Evolutionary conservation across 2,888 invertebrate species (phyloP).

Genomic region (Epicampocera succincta): DNA sequence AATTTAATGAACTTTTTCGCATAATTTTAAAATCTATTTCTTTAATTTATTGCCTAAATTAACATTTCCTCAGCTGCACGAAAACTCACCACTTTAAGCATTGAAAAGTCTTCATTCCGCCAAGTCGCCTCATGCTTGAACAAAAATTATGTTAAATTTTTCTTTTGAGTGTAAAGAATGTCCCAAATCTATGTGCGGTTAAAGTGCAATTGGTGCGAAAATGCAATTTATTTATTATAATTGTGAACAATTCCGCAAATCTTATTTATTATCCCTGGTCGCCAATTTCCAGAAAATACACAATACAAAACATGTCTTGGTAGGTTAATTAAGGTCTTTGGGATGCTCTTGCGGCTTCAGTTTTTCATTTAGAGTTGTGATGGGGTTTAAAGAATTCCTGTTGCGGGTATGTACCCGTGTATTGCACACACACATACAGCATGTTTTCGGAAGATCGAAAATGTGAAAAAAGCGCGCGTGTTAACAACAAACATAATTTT

Average conservation of each 20-base stretch:
- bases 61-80: too few relatives aligned
- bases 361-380: too few relatives aligned
- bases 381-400: not conserved
- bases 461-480: not conserved
- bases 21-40: too few relatives aligned
- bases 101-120: too few relatives aligned
- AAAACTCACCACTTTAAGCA: too few relatives aligned
- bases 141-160: too few relatives aligned
- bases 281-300: not conserved
- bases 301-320: not conserved
- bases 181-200: too few relatives aligned
- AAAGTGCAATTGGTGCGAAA: not conserved
- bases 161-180: too few relatives aligned
- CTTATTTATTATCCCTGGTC: not conserved
- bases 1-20: too few relatives aligned
- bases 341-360: not conserved
- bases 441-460: not conserved
- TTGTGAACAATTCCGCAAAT: not conserved
- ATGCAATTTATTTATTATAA: not conserved
- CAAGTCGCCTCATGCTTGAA: too few relatives aligned
- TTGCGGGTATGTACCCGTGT: not conserved
- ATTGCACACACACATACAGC: not conserved
- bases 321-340: slow-evolving; percentile 55
- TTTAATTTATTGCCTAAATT: too few relatives aligned
- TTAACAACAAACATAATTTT: slow-evolving; percentile 41